phyloP scores from a whole-genome alignment of 2,113 vertebrate genomes.

The Cacatua alba region DNA sequence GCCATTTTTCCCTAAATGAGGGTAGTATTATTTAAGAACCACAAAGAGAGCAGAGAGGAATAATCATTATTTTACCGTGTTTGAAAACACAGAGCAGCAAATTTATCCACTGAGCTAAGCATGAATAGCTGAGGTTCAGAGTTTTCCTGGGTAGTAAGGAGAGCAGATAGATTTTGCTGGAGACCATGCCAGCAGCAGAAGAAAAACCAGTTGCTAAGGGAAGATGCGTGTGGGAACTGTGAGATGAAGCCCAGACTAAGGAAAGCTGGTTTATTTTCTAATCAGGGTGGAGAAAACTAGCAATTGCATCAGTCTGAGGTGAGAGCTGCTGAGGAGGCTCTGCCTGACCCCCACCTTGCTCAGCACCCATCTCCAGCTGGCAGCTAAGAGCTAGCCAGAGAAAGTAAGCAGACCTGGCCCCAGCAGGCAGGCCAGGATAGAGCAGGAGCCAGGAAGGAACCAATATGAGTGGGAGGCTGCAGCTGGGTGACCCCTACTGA shows the following conservation, averaged over 20 bases:
- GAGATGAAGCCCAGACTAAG: background rate
- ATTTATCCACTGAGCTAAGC: background rate
- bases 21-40: background rate
- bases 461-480: background rate
- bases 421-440: background rate
- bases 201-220: background rate
- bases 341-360: background rate
- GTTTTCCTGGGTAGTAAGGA: background rate
- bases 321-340: background rate
- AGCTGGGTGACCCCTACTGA: background rate
- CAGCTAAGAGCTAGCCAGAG: background rate
- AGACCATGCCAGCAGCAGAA: background rate
- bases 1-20: background rate
- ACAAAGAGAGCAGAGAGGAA: background rate
- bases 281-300: background rate
- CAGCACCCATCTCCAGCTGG: background rate
- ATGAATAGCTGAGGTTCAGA: background rate
- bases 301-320: background rate
- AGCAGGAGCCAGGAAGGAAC: background rate
- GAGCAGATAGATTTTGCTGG: background rate
- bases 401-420: background rate
- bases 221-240: background rate
- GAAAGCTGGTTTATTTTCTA: constrained; percentile 12
- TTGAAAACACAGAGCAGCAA: constrained; percentile 16
- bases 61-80: constrained; percentile 26